These are phyloP conservation scores for Bombus superbus DNA, from an alignment of 1,140 invertebrate species.

Conservation along the genomic window DNA sequence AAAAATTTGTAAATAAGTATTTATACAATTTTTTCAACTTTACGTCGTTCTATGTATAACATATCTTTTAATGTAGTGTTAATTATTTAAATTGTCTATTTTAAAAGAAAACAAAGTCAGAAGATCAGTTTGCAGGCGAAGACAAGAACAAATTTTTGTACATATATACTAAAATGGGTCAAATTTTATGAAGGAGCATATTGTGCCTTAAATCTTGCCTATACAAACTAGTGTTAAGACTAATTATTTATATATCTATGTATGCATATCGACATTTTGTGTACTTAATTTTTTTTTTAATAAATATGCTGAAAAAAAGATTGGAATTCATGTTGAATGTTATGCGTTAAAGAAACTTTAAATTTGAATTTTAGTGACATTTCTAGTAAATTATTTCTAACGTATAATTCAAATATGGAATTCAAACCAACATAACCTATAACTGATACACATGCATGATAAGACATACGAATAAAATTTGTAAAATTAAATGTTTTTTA, in stretches of 20 bases:
- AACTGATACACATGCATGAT: background rate
- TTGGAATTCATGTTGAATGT: background rate
- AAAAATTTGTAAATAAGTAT: slow-evolving; percentile 58
- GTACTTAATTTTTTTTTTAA: slow-evolving; percentile 68
- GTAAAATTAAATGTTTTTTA: background rate
- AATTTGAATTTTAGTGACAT: background rate
- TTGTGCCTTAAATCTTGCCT: slow-evolving; percentile 69
- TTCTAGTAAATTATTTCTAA: background rate
- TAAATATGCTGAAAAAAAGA: slow-evolving; percentile 59
- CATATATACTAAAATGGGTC: slow-evolving; percentile 60
- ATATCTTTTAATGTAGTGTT: slow-evolving; percentile 36
- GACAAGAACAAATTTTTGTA: slow-evolving; percentile 49
- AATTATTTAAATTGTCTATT: slow-evolving; percentile 55
- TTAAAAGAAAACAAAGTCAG: background rate
- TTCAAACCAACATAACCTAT: background rate
- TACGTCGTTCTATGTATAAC: slow-evolving; percentile 18
- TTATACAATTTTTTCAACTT: slow-evolving; percentile 38
- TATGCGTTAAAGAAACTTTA: background rate
- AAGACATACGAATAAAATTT: background rate
- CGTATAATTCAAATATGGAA: background rate
- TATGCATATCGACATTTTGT: slow-evolving; percentile 58
- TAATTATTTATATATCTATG: slow-evolving; percentile 63
- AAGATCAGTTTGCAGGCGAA: background rate
- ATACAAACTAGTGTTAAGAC: slow-evolving; percentile 44
- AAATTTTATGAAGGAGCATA: slow-evolving; percentile 40